phyloP scores from a whole-genome alignment of 2,113 vertebrate genomes.

The Engystomops pustulosus region DNA sequence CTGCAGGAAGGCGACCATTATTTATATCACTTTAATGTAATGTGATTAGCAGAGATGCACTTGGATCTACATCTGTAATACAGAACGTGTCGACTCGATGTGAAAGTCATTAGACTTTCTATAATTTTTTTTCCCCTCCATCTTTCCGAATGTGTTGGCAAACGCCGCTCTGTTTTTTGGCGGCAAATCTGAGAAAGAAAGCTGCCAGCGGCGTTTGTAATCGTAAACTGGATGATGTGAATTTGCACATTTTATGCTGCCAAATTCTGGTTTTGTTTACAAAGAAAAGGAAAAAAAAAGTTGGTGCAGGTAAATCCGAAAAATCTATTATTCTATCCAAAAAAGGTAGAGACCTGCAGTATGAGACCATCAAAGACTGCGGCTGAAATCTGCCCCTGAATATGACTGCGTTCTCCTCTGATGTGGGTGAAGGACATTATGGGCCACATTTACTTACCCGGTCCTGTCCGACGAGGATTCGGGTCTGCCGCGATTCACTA shows the following conservation, averaged over 20 bases:
- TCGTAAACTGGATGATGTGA: slow-evolving; percentile 9
- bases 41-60: slow-evolving; percentile 16
- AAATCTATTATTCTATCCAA: neutral
- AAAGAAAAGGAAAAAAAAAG: neutral
- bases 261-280: slow-evolving; percentile 17
- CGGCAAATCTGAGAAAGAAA: slow-evolving; percentile 4
- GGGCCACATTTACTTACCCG: too few relatives aligned
- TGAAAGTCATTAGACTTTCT: slow-evolving; percentile 25
- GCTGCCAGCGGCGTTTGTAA: slow-evolving; percentile 24
- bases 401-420: too few relatives aligned
- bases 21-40: slow-evolving; percentile 23
- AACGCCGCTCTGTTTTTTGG: slow-evolving; percentile 25
- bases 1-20: neutral
- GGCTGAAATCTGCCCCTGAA: neutral
- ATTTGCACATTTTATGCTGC: slow-evolving; percentile 26
- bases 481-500: too few relatives aligned
- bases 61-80: slow-evolving; percentile 40
- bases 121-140: neutral
- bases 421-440: too few relatives aligned
- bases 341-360: neutral
- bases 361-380: neutral
- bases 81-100: slow-evolving; percentile 24
- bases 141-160: slow-evolving; percentile 10
- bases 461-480: too few relatives aligned
- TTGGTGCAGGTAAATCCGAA: neutral